Evolutionary conservation across 53 echinoderm and acorn worm genomes (phyloP).

Genomic region (Holothuria leucospilota): DNA sequence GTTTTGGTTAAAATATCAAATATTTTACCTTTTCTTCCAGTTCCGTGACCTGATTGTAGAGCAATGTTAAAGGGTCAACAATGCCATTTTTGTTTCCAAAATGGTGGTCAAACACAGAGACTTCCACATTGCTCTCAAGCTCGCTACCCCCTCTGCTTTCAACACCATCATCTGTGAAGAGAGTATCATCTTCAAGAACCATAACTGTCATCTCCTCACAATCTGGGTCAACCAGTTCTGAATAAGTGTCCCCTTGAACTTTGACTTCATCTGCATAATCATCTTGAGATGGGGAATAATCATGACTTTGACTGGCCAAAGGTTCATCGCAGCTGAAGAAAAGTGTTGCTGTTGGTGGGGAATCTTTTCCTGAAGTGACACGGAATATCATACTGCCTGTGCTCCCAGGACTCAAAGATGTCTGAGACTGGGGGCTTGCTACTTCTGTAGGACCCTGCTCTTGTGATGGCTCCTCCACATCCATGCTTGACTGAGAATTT

Average conservation of each 20-base stretch:
- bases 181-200: conserved; percentile 17
- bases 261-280: not conserved
- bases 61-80: conserved; percentile 64
- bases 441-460: conserved; percentile 42
- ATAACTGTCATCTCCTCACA: conserved; percentile 50
- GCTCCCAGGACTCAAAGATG: conserved; percentile 28
- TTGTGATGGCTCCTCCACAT: not conserved
- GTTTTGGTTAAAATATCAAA: too few species aligned
- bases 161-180: conserved; percentile 7
- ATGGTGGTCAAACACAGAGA: conserved; percentile 70
- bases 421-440: conserved; percentile 26
- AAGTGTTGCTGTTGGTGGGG: conserved; percentile 84
- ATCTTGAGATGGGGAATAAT: not conserved
- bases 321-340: conserved; percentile 69
- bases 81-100: conserved; percentile 53
- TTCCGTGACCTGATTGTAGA: conserved; percentile 85
- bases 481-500: too few species aligned
- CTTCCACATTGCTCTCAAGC: conserved; percentile 29
- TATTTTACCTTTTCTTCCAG: conserved; percentile 88
- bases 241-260: conserved; percentile 25
- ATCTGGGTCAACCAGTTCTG: conserved; percentile 46
- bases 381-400: conserved; percentile 44
- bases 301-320: not conserved
- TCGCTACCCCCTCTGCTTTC: not conserved
- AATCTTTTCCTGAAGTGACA: conserved; percentile 60